Evolutionary conservation across 92 coral and sea anemone species (phyloP), one percentile per base, ranked within the genome.

Genomic region (Porites divaricata): DNA sequence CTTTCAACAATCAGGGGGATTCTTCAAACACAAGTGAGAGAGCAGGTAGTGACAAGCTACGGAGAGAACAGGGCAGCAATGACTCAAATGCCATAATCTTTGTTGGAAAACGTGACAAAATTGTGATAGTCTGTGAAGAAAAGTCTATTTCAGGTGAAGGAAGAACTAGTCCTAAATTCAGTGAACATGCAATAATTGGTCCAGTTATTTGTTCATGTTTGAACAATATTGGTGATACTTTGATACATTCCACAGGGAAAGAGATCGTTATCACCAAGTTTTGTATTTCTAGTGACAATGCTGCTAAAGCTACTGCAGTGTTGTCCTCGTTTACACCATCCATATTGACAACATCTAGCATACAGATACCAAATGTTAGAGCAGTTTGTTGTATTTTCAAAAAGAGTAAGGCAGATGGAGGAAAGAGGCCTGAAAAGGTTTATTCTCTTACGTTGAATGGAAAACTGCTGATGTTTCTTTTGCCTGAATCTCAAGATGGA

Each of bases 231-330:
- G 52, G 49, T 22, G 83, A 90, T 62, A 67, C 81, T 11, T 58
- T 90, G 5, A 45, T 90, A 9, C 93, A 90, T 41, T 90, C 93
- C 15, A 90, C 93, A 68, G 91, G 93, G 14, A 80, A 87, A 54
- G 93, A 90, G 68, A 75, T 90, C 72, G 81, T 90, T 57, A 23
- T 80, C 70, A 86, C 93, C 0, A 81, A 81, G 56, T 14, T 90
- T 49, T 45, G 53, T 62, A 8, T 72, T 1, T 28, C 69, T 41
- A 20, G 22, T 58, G 67, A 70, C n/a, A 58, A 28, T 45, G 49
- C 4, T 57, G 67, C 9, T 61, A 17, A 72, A 21, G 6, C 83
- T 49, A 64, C n/a, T 9, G 23, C 13, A 26, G 51, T 48, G 35
- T 58, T 82, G 16, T 23, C 78, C 23, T 10, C 69, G 13, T 15